Evolutionary conservation across 2,797 vertebrate species (phyloP), one percentile per base, ranked within the genome.

Genomic region (Cossypha niveicapilla): DNA sequence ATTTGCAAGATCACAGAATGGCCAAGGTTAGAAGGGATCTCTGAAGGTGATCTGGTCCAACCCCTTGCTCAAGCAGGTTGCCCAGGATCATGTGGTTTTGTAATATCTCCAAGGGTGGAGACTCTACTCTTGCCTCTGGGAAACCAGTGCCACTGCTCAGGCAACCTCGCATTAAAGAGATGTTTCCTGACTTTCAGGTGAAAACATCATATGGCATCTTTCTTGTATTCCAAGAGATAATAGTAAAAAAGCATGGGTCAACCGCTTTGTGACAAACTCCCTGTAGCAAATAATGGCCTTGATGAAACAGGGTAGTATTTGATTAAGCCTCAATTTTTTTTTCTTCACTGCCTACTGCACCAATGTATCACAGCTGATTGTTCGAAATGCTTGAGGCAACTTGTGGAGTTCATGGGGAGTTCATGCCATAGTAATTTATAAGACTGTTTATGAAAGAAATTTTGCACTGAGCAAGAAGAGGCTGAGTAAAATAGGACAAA

Each of bases 371-470:
- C 61, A 82, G 72, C 23, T 83, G 67, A 95, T 79, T 70, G 56
- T 66, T 87, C 3, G 3, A 93, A 93, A 76, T 76, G 71, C 75
- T 70, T 25, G 35, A 89, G 56, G 85, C 81, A 82, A 66, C 47
- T 18, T 51, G 10, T 41, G 35, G 56, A 27, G 78, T 92, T 95
- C 93, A 92, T 41, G 21, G 47, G 28, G 34, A 94, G 78, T 95
- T 92, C 93, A 91, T 79, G 78, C 44, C 78, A 79, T 37, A 79
- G 60, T 37, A 13, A 56, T 87, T 91, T 81, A 44, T 51, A 94
- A 93, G 74, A 89, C 18, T 58, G 74, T 66, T 82, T 87, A 44
- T 79, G 67, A 87, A 87, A 87, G 51, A 75, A 73, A 89, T 82
- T 91, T 85, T 91, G 23, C 23, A 76, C 71, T 0, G 4, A 87